Percentiles rank a stretch among this genome's conserved stretches.
These are phyloP conservation scores for Drosophila bipectinata DNA, from an alignment of 1,140 invertebrate species.

Conservation along the genomic window DNA sequence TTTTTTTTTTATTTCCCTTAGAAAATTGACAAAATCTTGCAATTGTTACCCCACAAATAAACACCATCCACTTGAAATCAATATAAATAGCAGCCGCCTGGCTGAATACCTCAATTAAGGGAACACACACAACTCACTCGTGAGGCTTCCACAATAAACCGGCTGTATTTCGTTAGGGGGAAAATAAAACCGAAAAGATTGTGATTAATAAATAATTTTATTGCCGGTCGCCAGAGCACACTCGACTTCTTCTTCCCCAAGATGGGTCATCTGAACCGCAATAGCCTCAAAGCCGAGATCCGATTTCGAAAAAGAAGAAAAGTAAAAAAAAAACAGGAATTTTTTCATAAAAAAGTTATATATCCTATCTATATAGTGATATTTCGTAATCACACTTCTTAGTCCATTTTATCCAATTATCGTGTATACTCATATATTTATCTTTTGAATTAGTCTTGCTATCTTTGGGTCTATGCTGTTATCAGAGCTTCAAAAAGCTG, in stretches of 20 bases:
- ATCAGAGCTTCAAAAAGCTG: constrained; percentile 33
- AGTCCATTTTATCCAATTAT: constrained; percentile 26
- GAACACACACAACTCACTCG: constrained; percentile 29
- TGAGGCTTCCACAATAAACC: constrained; percentile 43
- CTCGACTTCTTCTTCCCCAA: constrained; percentile 33
- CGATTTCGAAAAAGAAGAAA: constrained; percentile 20
- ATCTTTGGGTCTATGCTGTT: constrained; percentile 9
- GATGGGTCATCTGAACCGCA: constrained; percentile 31
- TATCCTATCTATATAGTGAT: constrained; percentile 8
- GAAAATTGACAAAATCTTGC: constrained; percentile 25
- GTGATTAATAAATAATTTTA: constrained; percentile 42
- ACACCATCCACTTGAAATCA: constrained; percentile 54
- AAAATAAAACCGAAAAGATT: constrained; percentile 49
- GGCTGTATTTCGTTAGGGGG: constrained; percentile 25
- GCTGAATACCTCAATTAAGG: constrained; percentile 40
- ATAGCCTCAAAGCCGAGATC: constrained; percentile 40
- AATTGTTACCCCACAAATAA: constrained; percentile 39
- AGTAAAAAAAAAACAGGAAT: background rate
- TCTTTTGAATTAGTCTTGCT: constrained; percentile 19
- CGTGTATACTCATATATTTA: constrained; percentile 39
- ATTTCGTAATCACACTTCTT: background rate
- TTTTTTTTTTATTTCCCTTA: constrained; percentile 14
- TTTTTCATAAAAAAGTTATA: background rate
- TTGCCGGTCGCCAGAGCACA: constrained; percentile 24
- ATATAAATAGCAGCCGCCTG: constrained; percentile 34